phyloP scores from a whole-genome alignment of 2,888 invertebrate species.

The Troides helena region DNA sequence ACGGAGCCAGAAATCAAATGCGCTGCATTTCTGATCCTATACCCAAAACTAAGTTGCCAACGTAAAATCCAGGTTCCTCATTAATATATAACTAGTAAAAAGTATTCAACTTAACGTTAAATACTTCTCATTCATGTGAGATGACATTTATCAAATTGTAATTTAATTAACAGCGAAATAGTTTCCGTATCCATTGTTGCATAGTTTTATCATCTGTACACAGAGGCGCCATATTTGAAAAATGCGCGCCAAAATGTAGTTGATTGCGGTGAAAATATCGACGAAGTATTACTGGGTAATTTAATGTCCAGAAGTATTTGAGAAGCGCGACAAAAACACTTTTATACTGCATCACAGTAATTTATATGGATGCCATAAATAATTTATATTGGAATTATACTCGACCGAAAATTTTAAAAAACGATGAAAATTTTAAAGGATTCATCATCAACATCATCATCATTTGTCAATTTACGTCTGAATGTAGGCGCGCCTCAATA shows the following conservation, averaged over 20 bases:
- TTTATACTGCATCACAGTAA: slow-evolving; percentile 16
- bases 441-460: too few relatives aligned
- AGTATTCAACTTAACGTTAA: not conserved
- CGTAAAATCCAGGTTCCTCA: not conserved
- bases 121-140: not conserved
- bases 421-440: slow-evolving; percentile 1
- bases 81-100: not conserved
- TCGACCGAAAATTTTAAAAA: slow-evolving; percentile 11
- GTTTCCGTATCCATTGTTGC: slow-evolving; percentile 16
- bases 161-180: slow-evolving; percentile 18
- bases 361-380: slow-evolving; percentile 25
- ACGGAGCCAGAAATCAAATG: too few relatives aligned
- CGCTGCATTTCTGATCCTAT: too few relatives aligned
- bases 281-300: slow-evolving; percentile 23
- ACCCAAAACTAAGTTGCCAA: not conserved
- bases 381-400: slow-evolving; percentile 20
- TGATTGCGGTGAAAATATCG: not conserved
- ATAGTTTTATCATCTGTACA: slow-evolving; percentile 13
- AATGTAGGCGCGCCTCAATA: too few relatives aligned
- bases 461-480: too few relatives aligned
- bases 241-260: slow-evolving; percentile 4
- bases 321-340: slow-evolving; percentile 29
- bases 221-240: slow-evolving; percentile 12
- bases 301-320: slow-evolving; percentile 17
- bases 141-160: slow-evolving; percentile 3